Percentiles rank a stretch among this genome's conserved stretches.
These are phyloP conservation scores for Stictonetta naevosa DNA, from an alignment of 2,113 vertebrate species.

Conservation along the genomic window DNA sequence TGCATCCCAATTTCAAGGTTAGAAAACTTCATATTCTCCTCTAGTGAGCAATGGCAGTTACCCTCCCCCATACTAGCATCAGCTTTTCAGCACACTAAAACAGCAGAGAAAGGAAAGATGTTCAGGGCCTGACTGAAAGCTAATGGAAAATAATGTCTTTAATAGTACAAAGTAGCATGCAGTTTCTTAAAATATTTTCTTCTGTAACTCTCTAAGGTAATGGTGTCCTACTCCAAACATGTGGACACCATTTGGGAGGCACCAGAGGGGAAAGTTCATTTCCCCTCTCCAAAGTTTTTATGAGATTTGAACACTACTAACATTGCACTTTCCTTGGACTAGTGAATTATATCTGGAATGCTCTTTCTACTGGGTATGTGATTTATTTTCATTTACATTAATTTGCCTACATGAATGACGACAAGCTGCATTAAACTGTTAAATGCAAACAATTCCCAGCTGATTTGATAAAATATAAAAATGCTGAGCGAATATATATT, in stretches of 20 bases:
- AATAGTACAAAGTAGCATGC: background rate
- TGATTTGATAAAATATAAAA: slow-evolving; percentile 53
- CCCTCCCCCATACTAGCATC: rapidly evolving
- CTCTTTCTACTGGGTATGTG: slow-evolving; percentile 27
- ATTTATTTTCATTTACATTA: slow-evolving; percentile 72
- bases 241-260: background rate
- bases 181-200: background rate
- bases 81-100: background rate
- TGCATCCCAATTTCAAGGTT: background rate
- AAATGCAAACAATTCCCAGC: slow-evolving; percentile 44
- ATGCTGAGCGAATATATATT: slow-evolving; percentile 31
- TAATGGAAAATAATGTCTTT: background rate
- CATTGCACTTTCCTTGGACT: slow-evolving; percentile 2
- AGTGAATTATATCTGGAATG: slow-evolving; percentile 28
- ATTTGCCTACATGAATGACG: slow-evolving; percentile 53
- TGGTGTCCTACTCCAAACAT: background rate
- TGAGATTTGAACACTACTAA: slow-evolving; percentile 24
- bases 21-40: background rate
- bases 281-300: background rate
- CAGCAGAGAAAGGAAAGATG: background rate
- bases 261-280: background rate
- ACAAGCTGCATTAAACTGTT: slow-evolving; percentile 48
- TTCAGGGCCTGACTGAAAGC: background rate
- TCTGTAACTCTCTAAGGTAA: background rate
- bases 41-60: background rate